Conservation (phyloP, 2,888 invertebrate species). For the Campaea margaritaria region DNA sequence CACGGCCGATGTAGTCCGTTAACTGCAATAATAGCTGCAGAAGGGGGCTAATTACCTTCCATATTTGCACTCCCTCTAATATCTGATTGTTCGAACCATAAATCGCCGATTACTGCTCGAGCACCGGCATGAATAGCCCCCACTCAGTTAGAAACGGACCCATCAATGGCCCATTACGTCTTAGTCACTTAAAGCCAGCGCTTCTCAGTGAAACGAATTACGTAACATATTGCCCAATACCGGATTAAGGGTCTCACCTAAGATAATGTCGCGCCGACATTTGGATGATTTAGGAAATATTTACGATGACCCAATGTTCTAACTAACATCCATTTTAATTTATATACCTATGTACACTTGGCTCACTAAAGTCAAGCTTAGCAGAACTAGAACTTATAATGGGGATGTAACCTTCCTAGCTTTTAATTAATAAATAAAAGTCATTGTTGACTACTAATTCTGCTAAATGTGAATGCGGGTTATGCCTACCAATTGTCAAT, state of each 20-base stretch:
- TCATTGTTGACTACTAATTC: too few relatives aligned
- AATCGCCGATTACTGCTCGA: neutral
- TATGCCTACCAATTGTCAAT: too few relatives aligned
- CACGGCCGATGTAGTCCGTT: conserved; percentile 20
- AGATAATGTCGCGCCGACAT: too few relatives aligned
- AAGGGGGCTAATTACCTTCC: conserved; percentile 29
- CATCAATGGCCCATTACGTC: neutral
- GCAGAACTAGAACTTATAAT: too few relatives aligned
- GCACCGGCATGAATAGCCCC: neutral
- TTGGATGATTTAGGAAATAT: too few relatives aligned
- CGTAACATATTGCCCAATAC: neutral
- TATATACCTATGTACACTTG: too few relatives aligned
- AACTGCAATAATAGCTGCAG: conserved; percentile 22
- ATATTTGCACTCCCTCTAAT: conserved; percentile 18
- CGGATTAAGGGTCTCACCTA: neutral
- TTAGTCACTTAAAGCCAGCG: neutral
- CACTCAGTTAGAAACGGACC: neutral
- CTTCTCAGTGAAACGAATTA: neutral
- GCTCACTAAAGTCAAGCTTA: too few relatives aligned
- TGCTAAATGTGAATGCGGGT: too few relatives aligned
- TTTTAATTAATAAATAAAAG: too few relatives aligned
- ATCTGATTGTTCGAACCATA: conserved; percentile 12
- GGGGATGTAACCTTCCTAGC: too few relatives aligned
- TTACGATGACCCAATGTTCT: too few relatives aligned
- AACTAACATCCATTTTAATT: too few relatives aligned